phyloP scores from a whole-genome alignment of 2,888 invertebrate genomes.

The Polia nebulosa region DNA sequence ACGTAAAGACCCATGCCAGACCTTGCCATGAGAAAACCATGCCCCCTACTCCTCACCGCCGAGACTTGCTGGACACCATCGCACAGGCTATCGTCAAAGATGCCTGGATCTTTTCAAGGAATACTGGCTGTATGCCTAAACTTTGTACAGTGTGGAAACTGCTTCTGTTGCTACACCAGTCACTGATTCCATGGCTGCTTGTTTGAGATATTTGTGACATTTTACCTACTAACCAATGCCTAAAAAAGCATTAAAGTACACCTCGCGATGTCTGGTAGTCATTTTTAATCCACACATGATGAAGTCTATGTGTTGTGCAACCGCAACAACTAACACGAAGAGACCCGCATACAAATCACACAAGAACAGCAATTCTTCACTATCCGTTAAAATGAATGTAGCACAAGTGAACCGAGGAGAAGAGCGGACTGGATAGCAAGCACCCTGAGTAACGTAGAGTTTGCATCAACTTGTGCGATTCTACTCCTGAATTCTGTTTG shows the following conservation, averaged over 20 bases:
- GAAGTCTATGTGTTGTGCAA: constrained; percentile 93
- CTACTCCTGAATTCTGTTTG: no score
- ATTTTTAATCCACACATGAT: constrained; percentile 94
- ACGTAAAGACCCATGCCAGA: constrained; percentile 93
- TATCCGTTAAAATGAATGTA: constrained; percentile 91
- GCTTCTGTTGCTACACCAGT: constrained; percentile 93
- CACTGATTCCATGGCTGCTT: constrained; percentile 91
- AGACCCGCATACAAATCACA: constrained; percentile 92
- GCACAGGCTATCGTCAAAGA: constrained; percentile 87
- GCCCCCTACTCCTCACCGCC: constrained; percentile 93
- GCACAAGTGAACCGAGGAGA: constrained; percentile 93
- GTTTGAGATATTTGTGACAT: constrained; percentile 91
- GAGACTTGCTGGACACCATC: constrained; percentile 90
- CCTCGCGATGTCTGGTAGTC: constrained; percentile 92
- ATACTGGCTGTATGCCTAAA: constrained; percentile 90
- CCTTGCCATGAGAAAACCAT: no score
- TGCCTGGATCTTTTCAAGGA: constrained; percentile 89
- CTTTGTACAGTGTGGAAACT: constrained; percentile 92
- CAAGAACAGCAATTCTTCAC: constrained; percentile 87
- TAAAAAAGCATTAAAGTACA: constrained; percentile 90
- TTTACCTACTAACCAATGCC: constrained; percentile 91
- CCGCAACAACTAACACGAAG: constrained; percentile 92
- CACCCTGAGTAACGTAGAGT: constrained; percentile 91
- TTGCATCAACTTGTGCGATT: constrained; percentile 84
- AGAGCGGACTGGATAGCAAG: constrained; percentile 93